These are phyloP conservation scores for Phaenicophaeus curvirostris DNA, from an alignment of 2,797 vertebrate species.

Conservation along the genomic window DNA sequence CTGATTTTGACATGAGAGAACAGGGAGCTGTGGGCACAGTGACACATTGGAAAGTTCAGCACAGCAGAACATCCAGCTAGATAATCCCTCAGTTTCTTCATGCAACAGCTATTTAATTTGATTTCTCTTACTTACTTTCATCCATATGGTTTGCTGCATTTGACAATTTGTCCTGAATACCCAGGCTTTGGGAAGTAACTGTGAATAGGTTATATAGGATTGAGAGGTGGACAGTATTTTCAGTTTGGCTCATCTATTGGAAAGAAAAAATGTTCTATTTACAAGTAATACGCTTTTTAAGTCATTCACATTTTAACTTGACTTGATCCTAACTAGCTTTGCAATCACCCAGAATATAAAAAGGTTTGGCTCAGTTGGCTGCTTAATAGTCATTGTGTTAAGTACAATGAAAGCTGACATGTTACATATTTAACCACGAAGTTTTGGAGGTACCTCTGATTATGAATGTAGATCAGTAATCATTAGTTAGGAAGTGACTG, in stretches of 20 bases:
- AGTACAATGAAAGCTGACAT: background rate
- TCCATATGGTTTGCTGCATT: background rate
- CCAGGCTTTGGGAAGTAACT: background rate
- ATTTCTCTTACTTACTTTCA: background rate
- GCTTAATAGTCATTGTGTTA: background rate
- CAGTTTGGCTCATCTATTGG: background rate
- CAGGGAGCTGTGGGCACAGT: background rate
- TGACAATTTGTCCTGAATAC: background rate
- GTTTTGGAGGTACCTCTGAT: background rate
- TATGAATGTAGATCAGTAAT: background rate
- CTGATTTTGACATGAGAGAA: background rate
- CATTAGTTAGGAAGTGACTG: background rate
- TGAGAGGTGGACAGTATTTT: background rate
- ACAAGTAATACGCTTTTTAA: background rate
- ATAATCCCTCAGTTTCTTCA: background rate
- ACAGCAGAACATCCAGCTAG: background rate
- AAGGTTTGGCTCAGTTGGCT: background rate
- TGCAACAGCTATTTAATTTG: background rate
- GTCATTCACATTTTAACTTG: background rate
- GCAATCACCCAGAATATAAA: background rate
- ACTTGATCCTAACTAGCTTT: background rate
- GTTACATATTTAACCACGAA: background rate
- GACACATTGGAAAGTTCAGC: background rate
- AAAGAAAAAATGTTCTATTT: background rate
- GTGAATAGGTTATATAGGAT: background rate